Evolutionary conservation across 1,140 invertebrate species (phyloP).

Genomic region (Aleiodes sp.): DNA sequence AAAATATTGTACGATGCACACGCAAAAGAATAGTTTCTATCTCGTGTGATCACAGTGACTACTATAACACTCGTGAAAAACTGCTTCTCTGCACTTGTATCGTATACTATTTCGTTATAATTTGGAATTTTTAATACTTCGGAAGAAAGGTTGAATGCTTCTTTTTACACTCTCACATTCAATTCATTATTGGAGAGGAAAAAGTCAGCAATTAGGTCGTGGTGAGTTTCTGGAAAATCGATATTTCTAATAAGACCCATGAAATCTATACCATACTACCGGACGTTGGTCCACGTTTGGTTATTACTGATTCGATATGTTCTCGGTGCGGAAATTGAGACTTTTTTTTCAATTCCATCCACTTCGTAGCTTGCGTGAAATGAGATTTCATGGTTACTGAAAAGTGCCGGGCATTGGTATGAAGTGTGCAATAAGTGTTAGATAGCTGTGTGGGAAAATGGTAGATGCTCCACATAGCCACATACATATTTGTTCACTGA

Average conservation of each 20-base stretch:
- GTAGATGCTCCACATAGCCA: neutral
- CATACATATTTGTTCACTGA: neutral
- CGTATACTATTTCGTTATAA: neutral
- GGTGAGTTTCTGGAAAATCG: constrained; percentile 19
- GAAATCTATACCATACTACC: neutral
- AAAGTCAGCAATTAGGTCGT: neutral
- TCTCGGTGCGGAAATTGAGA: constrained; percentile 26
- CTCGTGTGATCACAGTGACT: too few relatives aligned
- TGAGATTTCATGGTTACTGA: constrained; percentile 24
- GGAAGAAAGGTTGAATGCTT: neutral
- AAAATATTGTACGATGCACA: too few relatives aligned
- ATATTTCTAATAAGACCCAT: constrained; percentile 40
- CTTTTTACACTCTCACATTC: neutral
- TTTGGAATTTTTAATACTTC: neutral
- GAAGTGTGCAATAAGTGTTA: neutral
- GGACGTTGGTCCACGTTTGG: neutral
- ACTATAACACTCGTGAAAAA: too few relatives aligned
- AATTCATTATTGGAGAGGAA: constrained; percentile 18
- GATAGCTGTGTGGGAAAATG: neutral
- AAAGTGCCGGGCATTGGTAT: neutral
- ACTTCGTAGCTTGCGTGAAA: constrained; percentile 18
- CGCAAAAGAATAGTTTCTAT: too few relatives aligned
- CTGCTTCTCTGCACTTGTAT: too few relatives aligned
- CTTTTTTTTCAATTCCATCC: constrained; percentile 23
- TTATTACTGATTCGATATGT: constrained; percentile 32